These are phyloP conservation scores for Nomada flava DNA, from an alignment of 2,888 invertebrate species.

Conservation along the genomic window DNA sequence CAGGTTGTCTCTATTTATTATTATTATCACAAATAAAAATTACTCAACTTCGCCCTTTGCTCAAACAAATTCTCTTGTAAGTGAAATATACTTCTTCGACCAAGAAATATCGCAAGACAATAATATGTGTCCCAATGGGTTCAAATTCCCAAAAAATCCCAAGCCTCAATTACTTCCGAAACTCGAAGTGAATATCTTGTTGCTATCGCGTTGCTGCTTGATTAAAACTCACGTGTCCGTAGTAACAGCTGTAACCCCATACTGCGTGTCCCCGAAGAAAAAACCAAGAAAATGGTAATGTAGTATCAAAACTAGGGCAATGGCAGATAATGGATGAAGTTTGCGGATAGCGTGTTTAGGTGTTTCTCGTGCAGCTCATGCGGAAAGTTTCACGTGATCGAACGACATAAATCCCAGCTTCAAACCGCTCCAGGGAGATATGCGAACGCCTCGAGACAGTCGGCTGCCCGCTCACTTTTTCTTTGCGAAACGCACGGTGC, in stretches of 20 bases:
- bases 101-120: too few species aligned
- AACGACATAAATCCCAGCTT: conserved; percentile 47
- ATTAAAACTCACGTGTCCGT: too few species aligned
- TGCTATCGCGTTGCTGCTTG: too few species aligned
- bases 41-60: too few species aligned
- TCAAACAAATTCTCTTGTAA: too few species aligned
- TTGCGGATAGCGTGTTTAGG: conserved; percentile 19
- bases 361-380: conserved; percentile 35
- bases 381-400: conserved; percentile 59
- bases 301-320: conserved; percentile 31
- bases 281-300: not conserved
- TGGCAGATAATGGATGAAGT: conserved; percentile 44
- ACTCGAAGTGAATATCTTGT: too few species aligned
- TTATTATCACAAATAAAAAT: too few species aligned
- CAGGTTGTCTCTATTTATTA: too few species aligned
- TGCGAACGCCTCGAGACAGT: conserved; percentile 53
- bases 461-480: conserved; percentile 60
- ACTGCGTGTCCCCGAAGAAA: not conserved
- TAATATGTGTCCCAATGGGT: too few species aligned
- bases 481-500: conserved; percentile 43
- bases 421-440: conserved; percentile 48
- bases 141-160: too few species aligned
- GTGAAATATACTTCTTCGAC: too few species aligned
- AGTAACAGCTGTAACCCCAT: not conserved
- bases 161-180: too few species aligned